Evolutionary conservation across 2,888 invertebrate species (phyloP), one percentile per base, ranked within the genome.

Genomic region (Thymelicus lineola): DNA sequence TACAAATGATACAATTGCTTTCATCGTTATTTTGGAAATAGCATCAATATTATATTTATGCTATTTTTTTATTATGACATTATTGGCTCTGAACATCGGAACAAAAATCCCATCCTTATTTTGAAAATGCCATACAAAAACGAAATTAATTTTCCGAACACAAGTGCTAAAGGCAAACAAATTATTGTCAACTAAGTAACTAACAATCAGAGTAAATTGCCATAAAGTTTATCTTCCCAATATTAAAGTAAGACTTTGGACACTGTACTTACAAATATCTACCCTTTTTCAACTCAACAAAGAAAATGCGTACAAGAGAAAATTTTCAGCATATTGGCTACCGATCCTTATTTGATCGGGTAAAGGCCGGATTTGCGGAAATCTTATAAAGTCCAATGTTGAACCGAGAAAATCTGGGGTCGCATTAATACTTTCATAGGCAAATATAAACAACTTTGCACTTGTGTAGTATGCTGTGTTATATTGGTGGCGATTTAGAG

Each of bases 241-340:
- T 36, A 17, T 53, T 17, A 10, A 53, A 53, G 17, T 50, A 50
- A 20, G 10, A 53, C 53, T 53, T 1, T 12, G 53, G 53, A 58
- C 36, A 28, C 46, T 57, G 35, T 65, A 46, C 46, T 57, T 55
- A 57, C 35, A 35, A 45, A 38, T 53, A 57, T 57, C 28, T 20
- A 45, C 42, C 60, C 67, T 61, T 61, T 67, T 42, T 60, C 45
- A 46, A 55, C 53, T 60, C 61, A 55, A 61, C 57, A 69, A 69
- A 63, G 63, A 69, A 48, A 48, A 17, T 46, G 55, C 7, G 62
- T 55, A 20, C 12, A 57, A 15, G 45, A 53, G 57, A 62, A 68
- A 69, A 63, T 63, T 69, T 69, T 69, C 69, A 69, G 63, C 69
- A 63, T 69, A 69, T 69, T 69, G 63, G 69, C 69, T 63, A 63